These are phyloP conservation scores for Aspidoscelis tigris DNA, from an alignment of 2,113 vertebrate genomes.

Conservation along the genomic window DNA sequence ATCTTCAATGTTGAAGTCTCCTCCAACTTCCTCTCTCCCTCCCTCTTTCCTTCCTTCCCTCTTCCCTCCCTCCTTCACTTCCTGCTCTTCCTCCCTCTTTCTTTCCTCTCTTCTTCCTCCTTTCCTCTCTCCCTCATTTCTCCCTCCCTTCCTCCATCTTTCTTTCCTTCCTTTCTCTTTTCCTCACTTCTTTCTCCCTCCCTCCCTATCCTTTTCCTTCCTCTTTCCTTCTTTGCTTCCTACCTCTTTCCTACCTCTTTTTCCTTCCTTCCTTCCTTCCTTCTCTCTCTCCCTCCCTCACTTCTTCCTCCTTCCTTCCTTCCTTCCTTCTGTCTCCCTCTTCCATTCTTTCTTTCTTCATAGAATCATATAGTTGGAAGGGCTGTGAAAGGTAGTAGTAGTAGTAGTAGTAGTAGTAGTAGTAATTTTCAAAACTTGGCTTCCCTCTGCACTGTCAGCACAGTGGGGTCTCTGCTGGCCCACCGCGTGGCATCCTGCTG, in stretches of 20 bases:
- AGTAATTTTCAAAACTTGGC: slow-evolving; percentile 63
- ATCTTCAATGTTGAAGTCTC: no score
- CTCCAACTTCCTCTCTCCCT: no score
- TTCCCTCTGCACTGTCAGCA: slow-evolving; percentile 67
- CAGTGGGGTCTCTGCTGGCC: slow-evolving; percentile 70
- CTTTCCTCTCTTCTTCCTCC: no score
- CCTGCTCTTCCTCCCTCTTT: background rate
- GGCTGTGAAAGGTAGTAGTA: no score
- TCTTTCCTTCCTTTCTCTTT: background rate
- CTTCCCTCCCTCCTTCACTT: no score
- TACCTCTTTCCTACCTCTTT: no score
- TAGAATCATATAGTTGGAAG: no score
- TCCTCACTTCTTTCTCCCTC: background rate
- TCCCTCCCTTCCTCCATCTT: background rate
- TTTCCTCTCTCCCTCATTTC: background rate
- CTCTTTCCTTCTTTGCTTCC: no score
- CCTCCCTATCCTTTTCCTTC: no score
- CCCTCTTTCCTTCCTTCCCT: no score
- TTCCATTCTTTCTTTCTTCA: no score
- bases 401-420: background rate
- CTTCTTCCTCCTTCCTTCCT: no score
- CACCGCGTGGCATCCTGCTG: slow-evolving; percentile 62
- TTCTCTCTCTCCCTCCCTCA: background rate
- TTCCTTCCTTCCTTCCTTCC: background rate
- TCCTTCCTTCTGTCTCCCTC: background rate